Conservation (phyloP, 2,888 invertebrate genomes). For the Pseudococcus viburni region DNA sequence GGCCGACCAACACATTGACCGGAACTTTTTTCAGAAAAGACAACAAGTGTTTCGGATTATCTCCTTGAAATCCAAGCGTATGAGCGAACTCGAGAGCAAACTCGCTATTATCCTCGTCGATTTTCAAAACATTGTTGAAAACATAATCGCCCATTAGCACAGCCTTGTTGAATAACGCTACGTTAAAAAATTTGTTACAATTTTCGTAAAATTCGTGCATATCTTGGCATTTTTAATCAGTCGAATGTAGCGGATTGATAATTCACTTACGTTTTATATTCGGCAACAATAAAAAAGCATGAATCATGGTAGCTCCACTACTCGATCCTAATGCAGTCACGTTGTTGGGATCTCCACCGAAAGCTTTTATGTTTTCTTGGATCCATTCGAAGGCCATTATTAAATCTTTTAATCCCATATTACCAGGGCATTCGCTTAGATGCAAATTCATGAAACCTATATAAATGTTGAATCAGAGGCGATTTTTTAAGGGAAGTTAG, state of each 20-base stretch:
- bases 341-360: constrained; percentile 50
- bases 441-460: constrained; percentile 61
- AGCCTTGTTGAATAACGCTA: constrained; percentile 50
- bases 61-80: background rate
- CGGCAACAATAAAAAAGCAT: constrained; percentile 1
- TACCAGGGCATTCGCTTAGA: constrained; percentile 33
- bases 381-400: constrained; percentile 56
- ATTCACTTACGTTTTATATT: background rate
- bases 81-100: constrained; percentile 25
- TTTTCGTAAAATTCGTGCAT: background rate
- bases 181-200: background rate
- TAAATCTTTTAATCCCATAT: constrained; percentile 59
- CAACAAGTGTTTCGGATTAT: background rate
- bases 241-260: too few species aligned
- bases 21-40: background rate
- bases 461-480: background rate
- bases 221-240: background rate
- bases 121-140: constrained; percentile 27
- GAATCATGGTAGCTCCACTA: constrained; percentile 50
- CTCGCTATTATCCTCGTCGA: constrained; percentile 5
- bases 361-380: constrained; percentile 23
- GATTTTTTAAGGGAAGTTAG: too few species aligned
- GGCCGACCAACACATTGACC: background rate
- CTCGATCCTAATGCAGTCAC: constrained; percentile 42
- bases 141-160: constrained; percentile 48